These are phyloP conservation scores for Zapus hudsonius DNA, from an alignment of 2,113 vertebrate species.

Conservation along the genomic window DNA sequence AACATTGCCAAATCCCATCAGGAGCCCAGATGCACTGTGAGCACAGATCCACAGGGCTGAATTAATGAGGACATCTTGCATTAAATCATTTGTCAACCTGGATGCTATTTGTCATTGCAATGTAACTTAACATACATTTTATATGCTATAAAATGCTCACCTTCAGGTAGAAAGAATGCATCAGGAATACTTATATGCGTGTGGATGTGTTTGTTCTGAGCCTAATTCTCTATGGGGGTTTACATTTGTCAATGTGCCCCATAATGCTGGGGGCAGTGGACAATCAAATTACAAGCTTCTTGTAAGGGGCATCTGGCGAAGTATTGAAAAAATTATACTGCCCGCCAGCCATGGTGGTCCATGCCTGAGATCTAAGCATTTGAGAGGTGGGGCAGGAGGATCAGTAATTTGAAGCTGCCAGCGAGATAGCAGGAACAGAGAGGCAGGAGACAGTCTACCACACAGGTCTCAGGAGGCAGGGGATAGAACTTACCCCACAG, in stretches of 20 bases:
- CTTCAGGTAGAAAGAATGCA: conserved; percentile 17
- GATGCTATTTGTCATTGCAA: conserved; percentile 69
- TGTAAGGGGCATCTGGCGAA: neutral
- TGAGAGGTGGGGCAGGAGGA: neutral
- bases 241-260: neutral
- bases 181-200: conserved; percentile 24
- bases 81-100: conserved; percentile 72
- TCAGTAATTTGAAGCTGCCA: neutral
- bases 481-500: too few species aligned
- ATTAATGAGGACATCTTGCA: conserved; percentile 74
- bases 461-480: neutral
- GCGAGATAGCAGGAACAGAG: neutral
- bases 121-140: conserved; percentile 68
- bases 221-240: neutral
- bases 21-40: neutral
- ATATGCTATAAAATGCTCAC: conserved; percentile 66
- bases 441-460: too few species aligned
- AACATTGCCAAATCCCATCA: conserved; percentile 47
- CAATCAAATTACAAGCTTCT: neutral
- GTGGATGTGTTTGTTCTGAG: neutral
- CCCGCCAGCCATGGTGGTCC: neutral
- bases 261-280: neutral
- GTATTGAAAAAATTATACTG: neutral
- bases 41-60: conserved; percentile 46
- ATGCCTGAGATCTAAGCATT: neutral